A percentile compares a stretch with the other conserved stretches of the same genome.
Evolutionary conservation across 37 sponge, comb jelly and placozoan genomes (phyloP).

Genomic region (Aphrocallistes beatrix): DNA sequence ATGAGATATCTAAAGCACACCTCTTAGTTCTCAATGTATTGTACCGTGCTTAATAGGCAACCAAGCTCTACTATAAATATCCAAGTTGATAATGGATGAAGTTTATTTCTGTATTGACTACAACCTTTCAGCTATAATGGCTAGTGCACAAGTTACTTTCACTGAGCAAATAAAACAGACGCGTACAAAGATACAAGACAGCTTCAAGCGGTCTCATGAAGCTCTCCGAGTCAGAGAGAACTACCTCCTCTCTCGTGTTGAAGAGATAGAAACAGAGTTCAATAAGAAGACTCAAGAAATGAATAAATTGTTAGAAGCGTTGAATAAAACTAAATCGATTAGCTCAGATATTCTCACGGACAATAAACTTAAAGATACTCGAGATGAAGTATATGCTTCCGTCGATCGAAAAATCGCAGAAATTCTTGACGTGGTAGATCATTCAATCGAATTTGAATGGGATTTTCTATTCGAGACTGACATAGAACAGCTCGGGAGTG

Average conservation of each 20-base stretch:
- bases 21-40: too few relatives aligned
- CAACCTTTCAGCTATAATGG: too few relatives aligned
- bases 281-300: conserved; percentile 4
- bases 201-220: neutral
- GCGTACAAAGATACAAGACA: neutral
- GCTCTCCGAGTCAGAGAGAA: neutral
- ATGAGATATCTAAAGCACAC: too few relatives aligned
- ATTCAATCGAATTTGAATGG: neutral
- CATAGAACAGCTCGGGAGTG: conserved; percentile 16
- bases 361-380: neutral
- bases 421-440: neutral
- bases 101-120: too few relatives aligned
- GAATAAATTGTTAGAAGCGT: neutral
- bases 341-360: neutral
- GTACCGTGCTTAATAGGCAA: too few relatives aligned
- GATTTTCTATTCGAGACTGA: neutral
- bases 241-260: neutral
- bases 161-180: neutral
- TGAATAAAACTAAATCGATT: neutral
- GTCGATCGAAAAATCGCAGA: neutral
- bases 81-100: too few relatives aligned
- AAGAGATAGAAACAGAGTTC: neutral
- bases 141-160: neutral
- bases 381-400: neutral
- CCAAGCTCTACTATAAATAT: too few relatives aligned